phyloP scores from a whole-genome alignment of 2,888 invertebrate species.

The Coelinius sp. region DNA sequence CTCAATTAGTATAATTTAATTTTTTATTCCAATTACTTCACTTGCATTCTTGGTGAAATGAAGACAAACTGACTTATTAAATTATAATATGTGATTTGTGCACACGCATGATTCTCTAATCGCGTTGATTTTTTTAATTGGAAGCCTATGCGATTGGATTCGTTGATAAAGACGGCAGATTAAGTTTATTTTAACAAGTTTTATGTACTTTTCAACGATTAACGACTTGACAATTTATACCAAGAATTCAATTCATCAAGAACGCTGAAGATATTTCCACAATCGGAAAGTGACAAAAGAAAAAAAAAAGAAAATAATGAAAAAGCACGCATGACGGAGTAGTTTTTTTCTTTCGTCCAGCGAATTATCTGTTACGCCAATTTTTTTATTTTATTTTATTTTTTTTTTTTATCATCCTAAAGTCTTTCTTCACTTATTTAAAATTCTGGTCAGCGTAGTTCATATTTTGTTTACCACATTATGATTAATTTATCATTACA shows the following conservation, averaged over 20 bases:
- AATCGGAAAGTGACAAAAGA: conserved; percentile 8
- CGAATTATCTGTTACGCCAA: conserved; percentile 33
- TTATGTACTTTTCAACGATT: conserved; percentile 9
- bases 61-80: neutral
- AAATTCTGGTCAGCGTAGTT: conserved; percentile 49
- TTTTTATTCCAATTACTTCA: conserved; percentile 4
- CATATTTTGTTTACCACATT: conserved; percentile 49
- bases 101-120: conserved; percentile 28
- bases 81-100: conserved; percentile 25
- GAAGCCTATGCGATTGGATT: conserved; percentile 37
- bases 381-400: conserved; percentile 31
- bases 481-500: conserved; percentile 52
- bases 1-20: neutral
- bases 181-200: conserved; percentile 20
- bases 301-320: conserved; percentile 18
- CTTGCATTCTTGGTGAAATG: conserved; percentile 7
- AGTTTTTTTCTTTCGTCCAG: conserved; percentile 39
- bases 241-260: conserved; percentile 17
- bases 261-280: conserved; percentile 15
- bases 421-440: conserved; percentile 35
- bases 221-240: neutral
- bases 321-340: conserved; percentile 25
- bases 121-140: conserved; percentile 27
- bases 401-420: conserved; percentile 29
- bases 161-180: conserved; percentile 8